A percentile compares a stretch with the other conserved stretches of the same genome.
phyloP scores from a whole-genome alignment of 2,888 invertebrate genomes.

The Sminthurides aquaticus region DNA sequence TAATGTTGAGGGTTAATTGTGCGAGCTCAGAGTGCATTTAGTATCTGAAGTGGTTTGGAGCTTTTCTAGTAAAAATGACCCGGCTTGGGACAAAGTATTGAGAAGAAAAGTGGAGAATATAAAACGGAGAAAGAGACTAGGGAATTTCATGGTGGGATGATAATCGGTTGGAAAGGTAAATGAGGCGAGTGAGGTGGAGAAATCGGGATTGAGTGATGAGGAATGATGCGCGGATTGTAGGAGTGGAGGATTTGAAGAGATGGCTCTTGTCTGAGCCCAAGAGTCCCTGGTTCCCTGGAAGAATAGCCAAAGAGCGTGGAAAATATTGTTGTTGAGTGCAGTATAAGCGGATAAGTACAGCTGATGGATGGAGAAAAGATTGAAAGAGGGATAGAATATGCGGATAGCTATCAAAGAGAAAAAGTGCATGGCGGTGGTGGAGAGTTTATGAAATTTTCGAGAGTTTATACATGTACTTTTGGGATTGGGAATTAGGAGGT shows the following conservation, averaged over 20 bases:
- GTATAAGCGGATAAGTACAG: no score
- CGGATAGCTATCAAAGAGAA: not conserved
- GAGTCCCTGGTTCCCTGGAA: no score
- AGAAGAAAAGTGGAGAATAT: not conserved
- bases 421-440: not conserved
- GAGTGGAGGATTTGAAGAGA: not conserved
- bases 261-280: no score
- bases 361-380: not conserved
- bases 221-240: not conserved
- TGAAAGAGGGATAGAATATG: not conserved
- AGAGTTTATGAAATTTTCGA: not conserved
- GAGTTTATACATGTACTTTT: not conserved
- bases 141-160: slow-evolving; percentile 2
- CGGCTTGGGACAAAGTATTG: not conserved
- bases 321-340: not conserved
- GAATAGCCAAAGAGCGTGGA: no score
- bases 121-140: not conserved
- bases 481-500: not conserved
- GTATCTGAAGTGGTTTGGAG: not conserved
- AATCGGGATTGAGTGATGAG: not conserved
- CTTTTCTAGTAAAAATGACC: not conserved
- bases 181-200: slow-evolving; percentile 2
- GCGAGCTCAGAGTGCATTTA: not conserved
- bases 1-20: not conserved
- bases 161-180: slow-evolving; percentile 1